phyloP scores from a whole-genome alignment of 2,797 vertebrate genomes.

The Spinibarbus caldwelli region DNA sequence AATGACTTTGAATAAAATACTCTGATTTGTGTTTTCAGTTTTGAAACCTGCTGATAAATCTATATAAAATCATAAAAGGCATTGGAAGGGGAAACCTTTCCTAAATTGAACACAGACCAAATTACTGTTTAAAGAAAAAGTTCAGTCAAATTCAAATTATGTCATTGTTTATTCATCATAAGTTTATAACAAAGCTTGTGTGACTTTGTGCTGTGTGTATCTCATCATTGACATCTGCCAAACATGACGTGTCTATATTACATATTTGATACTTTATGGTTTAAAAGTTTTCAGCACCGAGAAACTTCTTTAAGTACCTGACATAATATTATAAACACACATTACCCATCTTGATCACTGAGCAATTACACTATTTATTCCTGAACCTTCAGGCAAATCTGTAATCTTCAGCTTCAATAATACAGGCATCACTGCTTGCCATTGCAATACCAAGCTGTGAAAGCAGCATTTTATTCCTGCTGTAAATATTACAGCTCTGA shows the following conservation, averaged over 20 bases:
- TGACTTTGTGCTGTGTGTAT: neutral
- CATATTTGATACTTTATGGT: neutral
- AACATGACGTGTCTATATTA: neutral
- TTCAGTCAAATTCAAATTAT: neutral
- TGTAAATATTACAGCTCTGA: conserved; percentile 15
- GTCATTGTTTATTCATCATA: neutral
- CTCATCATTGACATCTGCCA: neutral
- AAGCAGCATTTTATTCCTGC: neutral
- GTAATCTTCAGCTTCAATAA: neutral
- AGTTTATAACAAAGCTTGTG: neutral
- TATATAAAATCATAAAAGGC: neutral
- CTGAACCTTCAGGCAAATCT: neutral
- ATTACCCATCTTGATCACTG: neutral
- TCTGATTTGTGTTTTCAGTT: neutral
- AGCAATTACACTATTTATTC: neutral
- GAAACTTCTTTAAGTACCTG: neutral
- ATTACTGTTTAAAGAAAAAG: neutral
- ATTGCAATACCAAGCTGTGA: neutral
- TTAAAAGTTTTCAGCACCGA: neutral
- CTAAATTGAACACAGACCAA: neutral
- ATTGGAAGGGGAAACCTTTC: neutral
- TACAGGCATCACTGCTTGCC: neutral
- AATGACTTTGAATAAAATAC: neutral
- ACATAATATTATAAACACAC: neutral
- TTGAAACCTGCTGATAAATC: neutral